Evolutionary conservation across 1,140 invertebrate species (phyloP), one percentile per base, ranked within the genome.

Genomic region (Orius insidiosus): DNA sequence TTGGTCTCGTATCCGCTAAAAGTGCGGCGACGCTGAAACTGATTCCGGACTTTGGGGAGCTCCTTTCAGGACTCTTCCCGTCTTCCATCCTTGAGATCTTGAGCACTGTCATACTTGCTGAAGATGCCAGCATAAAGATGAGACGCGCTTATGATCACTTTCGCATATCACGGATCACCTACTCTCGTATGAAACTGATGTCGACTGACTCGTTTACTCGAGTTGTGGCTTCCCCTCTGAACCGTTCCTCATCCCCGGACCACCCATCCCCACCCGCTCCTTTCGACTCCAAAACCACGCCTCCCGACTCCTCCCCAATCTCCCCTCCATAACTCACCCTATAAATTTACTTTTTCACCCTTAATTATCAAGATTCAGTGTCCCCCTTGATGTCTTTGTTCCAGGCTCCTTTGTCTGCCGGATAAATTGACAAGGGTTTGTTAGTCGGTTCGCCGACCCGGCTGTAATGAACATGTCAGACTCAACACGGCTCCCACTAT

Each of bases 1-100:
- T 15, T 19, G 41, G 52, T 47, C 53, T 34, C 18, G 62, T 65
- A 51, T 68, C 62, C 1, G 63, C 65, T 2, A 69, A 41, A 2
- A 70, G 55, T 0, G 66, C 61, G 0, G 64, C 67, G n/a, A 69
- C 67, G 40, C 63, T 66, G 54, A 70, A 70, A 45, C 65, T 69
- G 30, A 70, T 55, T 34, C 57, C 55, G 18, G 63, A 41, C 50
- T 47, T 31, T 54, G 54, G 24, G 55, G 56, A 36, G 54, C 37
- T 36, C 11, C 58, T 55, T 15, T 58, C 50, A 41, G 56, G 54
- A 15, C 55, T 58, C 48, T 58, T 53, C 1, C 56, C 55, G 46
- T 57, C 56, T 13, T 45, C 47, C 41, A 37, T 39, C 39, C 31
- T 14, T 8, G 40, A 9, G 32, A 49, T 31, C 35, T 49, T 49